Percentiles rank a stretch among this genome's conserved stretches.
These are phyloP conservation scores for Arctia plantaginis DNA, from an alignment of 2,888 invertebrate genomes.

Conservation along the genomic window DNA sequence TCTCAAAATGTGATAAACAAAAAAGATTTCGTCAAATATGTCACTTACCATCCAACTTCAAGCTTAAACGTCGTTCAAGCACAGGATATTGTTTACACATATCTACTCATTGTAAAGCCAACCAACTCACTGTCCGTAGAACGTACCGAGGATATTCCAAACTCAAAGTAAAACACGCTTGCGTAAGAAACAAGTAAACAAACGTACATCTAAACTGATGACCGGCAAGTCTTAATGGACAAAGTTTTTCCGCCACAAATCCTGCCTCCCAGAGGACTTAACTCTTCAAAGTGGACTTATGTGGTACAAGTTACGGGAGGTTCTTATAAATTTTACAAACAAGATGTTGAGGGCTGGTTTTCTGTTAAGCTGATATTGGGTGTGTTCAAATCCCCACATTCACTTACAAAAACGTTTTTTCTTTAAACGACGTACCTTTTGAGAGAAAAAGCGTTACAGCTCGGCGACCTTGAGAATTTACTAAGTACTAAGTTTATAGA, in stretches of 20 bases:
- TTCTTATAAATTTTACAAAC: conserved; percentile 18
- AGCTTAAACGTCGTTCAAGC: too few relatives aligned
- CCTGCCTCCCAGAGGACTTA: conserved; percentile 58
- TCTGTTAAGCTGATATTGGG: conserved; percentile 3
- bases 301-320: conserved; percentile 45
- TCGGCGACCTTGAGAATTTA: neutral
- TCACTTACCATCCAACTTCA: neutral
- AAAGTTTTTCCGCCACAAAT: conserved; percentile 79
- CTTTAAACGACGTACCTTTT: neutral
- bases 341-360: neutral
- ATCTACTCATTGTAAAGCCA: neutral
- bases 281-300: conserved; percentile 49
- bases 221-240: conserved; percentile 71
- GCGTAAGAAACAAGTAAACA: conserved; percentile 43
- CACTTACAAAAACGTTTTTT: neutral
- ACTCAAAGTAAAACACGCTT: conserved; percentile 16
- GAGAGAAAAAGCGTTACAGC: neutral
- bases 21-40: neutral
- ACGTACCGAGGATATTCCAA: conserved; percentile 3
- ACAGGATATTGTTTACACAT: neutral
- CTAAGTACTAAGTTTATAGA: neutral
- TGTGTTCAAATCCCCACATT: conserved; percentile 2
- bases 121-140: neutral
- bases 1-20: neutral
- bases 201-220: conserved; percentile 58